Conservation (phyloP, 2,797 vertebrate genomes). For the Gephyroberyx darwinii region DNA sequence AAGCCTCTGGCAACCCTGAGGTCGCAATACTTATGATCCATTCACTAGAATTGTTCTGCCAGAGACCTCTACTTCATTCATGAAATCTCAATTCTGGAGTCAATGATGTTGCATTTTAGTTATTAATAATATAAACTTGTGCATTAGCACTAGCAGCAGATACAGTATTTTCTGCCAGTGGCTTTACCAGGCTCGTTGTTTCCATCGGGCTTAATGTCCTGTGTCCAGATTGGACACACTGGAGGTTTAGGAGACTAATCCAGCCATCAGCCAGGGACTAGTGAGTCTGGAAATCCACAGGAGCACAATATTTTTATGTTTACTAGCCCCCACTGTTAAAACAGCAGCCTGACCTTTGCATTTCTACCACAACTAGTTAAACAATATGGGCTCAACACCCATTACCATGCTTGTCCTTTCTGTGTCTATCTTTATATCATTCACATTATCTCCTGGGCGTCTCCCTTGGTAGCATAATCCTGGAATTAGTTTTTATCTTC, state of each 20-base stretch:
- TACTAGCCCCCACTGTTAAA: background rate
- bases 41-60: no score
- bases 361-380: background rate
- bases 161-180: background rate
- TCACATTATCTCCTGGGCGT: background rate
- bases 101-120: background rate
- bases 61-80: conserved; percentile 33
- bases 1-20: conserved; percentile 24
- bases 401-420: conserved; percentile 4
- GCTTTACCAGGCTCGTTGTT: background rate
- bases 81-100: conserved; percentile 19
- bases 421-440: background rate
- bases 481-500: no score
- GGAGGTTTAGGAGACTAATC: conserved; percentile 26
- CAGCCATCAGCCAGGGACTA: conserved; percentile 1
- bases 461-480: no score
- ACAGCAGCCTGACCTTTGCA: conserved; percentile 16
- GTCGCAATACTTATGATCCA: conserved; percentile 9
- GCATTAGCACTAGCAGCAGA: background rate
- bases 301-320: background rate
- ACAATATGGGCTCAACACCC: conserved; percentile 10
- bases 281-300: conserved; percentile 1
- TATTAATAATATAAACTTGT: background rate
- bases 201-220: background rate
- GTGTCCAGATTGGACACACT: background rate